Evolutionary conservation across 2,113 vertebrate species (phyloP).

Genomic region (Tragelaphus scriptus): DNA sequence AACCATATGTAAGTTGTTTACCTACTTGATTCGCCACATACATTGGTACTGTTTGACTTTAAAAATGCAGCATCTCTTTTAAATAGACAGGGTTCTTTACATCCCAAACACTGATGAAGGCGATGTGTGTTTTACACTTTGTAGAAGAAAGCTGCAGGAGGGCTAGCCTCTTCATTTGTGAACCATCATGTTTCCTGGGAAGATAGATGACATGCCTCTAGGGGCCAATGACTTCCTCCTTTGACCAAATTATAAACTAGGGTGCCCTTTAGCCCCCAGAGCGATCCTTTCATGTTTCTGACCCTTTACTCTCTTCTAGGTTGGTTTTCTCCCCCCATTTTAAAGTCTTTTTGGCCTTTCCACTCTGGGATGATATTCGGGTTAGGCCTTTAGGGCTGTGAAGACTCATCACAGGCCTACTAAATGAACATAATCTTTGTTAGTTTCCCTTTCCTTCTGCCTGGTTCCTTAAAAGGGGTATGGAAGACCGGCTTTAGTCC

Average conservation of each 20-base stretch:
- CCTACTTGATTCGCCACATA: constrained; percentile 89
- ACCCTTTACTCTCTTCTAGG: not conserved
- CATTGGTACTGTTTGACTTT: constrained; percentile 89
- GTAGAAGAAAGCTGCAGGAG: constrained; percentile 77
- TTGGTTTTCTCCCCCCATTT: not conserved
- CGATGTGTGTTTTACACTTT: constrained; percentile 77
- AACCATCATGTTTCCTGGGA: constrained; percentile 59
- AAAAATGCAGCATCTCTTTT: constrained; percentile 82
- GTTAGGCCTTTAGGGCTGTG: not conserved
- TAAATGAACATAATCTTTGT: not conserved
- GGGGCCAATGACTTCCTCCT: constrained; percentile 45
- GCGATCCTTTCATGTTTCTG: not conserved
- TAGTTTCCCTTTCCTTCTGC: not conserved
- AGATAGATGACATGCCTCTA: constrained; percentile 42
- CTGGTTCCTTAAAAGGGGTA: not conserved
- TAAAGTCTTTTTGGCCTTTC: not conserved
- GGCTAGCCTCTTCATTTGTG: constrained; percentile 74
- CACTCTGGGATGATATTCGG: not conserved
- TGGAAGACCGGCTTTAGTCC: not conserved
- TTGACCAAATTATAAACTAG: constrained; percentile 57
- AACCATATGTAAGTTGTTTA: constrained; percentile 93
- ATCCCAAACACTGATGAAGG: constrained; percentile 76
- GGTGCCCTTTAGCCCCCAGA: not conserved
- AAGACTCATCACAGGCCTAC: not conserved
- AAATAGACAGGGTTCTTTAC: constrained; percentile 81